Conservation (phyloP, 2,797 vertebrate species). For the Macropus fuliginosus region DNA sequence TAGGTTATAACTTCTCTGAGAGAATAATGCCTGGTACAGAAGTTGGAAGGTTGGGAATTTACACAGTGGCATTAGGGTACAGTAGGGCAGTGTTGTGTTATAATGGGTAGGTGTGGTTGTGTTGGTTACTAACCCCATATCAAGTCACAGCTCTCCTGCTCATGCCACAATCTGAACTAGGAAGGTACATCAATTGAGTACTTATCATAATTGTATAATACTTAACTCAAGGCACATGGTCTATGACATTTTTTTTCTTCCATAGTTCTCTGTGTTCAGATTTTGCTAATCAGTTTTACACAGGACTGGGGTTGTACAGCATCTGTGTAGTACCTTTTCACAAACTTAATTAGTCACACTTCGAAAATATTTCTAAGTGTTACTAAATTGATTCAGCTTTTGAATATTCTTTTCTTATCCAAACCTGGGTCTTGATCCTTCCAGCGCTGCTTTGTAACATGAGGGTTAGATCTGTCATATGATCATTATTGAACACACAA, state of each 20-base stretch:
- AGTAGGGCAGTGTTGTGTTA: background rate
- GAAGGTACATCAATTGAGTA: background rate
- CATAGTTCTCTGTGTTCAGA: background rate
- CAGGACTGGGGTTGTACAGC: background rate
- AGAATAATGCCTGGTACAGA: background rate
- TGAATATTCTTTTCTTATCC: background rate
- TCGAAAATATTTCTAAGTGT: slow-evolving; percentile 19
- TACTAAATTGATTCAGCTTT: slow-evolving; percentile 10
- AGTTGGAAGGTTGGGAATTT: background rate
- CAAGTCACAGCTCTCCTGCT: background rate
- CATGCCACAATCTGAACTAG: background rate
- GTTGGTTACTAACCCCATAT: background rate
- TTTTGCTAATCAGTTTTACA: slow-evolving; percentile 14
- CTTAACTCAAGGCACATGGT: background rate
- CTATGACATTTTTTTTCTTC: slow-evolving; percentile 29
- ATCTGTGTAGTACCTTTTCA: background rate
- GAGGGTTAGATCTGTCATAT: background rate
- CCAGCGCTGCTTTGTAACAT: background rate
- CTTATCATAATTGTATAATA: slow-evolving; percentile 19
- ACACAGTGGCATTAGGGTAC: background rate
- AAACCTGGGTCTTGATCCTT: background rate
- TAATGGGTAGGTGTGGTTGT: background rate
- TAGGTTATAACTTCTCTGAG: background rate
- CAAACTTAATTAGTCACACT: slow-evolving; percentile 7
- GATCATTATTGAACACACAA: background rate